These are phyloP conservation scores for Cataglyphis cursor DNA, from an alignment of 2,888 invertebrate genomes.

Conservation along the genomic window DNA sequence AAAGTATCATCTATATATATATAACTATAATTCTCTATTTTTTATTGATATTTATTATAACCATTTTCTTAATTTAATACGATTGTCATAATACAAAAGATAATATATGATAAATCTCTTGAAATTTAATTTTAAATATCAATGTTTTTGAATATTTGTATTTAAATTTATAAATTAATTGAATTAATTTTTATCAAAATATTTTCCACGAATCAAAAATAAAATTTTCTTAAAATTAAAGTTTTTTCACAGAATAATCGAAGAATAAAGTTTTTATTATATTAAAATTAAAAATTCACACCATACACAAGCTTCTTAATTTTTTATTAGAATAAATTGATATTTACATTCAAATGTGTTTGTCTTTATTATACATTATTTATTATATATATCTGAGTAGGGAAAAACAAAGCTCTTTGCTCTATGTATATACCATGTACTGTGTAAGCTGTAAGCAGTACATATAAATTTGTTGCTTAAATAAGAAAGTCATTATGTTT, in stretches of 20 bases:
- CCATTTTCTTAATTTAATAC: background rate
- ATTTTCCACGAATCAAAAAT: background rate
- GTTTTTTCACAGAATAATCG: background rate
- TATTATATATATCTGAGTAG: background rate
- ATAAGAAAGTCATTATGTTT: constrained; percentile 2
- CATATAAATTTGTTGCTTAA: constrained; percentile 13
- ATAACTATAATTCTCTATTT: constrained; percentile 46
- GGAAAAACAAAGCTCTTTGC: background rate
- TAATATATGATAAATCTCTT: background rate
- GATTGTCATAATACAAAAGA: background rate
- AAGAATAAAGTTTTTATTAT: background rate
- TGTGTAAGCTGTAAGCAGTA: background rate
- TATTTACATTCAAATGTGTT: background rate
- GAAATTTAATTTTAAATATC: background rate
- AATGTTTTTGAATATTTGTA: background rate
- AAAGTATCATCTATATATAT: constrained; percentile 66
- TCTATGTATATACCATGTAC: background rate
- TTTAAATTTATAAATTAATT: background rate
- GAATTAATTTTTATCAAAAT: background rate
- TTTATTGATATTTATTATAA: constrained; percentile 30
- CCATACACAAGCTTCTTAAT: background rate
- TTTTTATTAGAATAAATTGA: background rate
- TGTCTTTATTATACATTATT: background rate
- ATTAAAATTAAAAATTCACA: background rate
- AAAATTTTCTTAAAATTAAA: background rate